Base-by-base conservation (phyloP, 2,797 vertebrate species). In the Rhinella marina region DNA sequence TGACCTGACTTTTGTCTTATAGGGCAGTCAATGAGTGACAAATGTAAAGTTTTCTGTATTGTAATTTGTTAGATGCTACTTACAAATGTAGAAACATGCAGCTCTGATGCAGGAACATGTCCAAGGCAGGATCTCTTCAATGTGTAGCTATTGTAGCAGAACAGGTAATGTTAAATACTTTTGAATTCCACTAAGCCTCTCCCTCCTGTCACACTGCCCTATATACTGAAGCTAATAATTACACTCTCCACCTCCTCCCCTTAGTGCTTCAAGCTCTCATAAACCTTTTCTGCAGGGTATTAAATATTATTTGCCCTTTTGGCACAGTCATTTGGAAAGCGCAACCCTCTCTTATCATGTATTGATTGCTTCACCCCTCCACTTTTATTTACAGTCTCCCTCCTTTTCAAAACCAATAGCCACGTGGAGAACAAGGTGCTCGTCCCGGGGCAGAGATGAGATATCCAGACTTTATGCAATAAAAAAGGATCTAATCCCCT, bases 381-480 rank as follows among this genome's bases (percentile, higher is more conserved):
- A 29, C 59, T 86, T 75, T 86, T 86, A 86, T 89, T 86, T 86
- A 79, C 85, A 78, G 73, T 84, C 81, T 68, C 81, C 88, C 70
- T 64, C 72, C 72, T 78, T 86, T 68, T 89, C 80, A 79, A 86
- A 82, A 78, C 84, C 54, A 84, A 80, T 79, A 89, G 85, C 88
- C 88, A 89, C 84, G 85, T 89, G 88, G 81, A 89, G 88, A 76
- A 78, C 85, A 89, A 86, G 81, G 88, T 89, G 32, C 85, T 70
- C 54, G 81, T 62, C 73, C 29, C n/a, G 27, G 85, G 85, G 52
- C 73, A 89, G 41, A 59, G 52, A 79, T 78, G 84, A 52, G 27
- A 16, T 9, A 77, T 75, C 32, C 48, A 75, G 17, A 59, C 21
- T 72, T 86, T 32, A 83, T 86, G 84, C 72, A 86, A 82, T 84